phyloP scores from a whole-genome alignment of 1,140 invertebrate species.

The Drosophila pruinosa region DNA sequence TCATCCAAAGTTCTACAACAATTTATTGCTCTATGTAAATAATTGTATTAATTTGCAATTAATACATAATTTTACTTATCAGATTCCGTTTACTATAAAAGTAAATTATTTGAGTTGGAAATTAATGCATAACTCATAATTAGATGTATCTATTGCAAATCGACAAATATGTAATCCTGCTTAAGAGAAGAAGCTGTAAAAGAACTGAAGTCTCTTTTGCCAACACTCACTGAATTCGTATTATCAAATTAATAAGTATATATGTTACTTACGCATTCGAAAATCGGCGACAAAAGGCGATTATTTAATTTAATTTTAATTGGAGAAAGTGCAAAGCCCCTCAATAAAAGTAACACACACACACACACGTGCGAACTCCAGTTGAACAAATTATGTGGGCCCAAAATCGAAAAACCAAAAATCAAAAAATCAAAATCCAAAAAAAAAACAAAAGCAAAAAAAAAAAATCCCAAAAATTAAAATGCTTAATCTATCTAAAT shows the following conservation, averaged over 20 bases:
- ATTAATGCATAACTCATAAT: too few relatives aligned
- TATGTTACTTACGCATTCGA: conserved; percentile 18
- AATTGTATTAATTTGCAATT: too few relatives aligned
- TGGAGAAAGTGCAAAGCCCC: conserved; percentile 75
- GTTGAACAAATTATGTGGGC: conserved; percentile 14
- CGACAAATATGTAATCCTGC: too few relatives aligned
- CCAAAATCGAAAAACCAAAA: conserved; percentile 15
- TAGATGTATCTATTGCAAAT: too few relatives aligned
- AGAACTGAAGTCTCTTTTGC: too few relatives aligned
- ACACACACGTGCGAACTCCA: neutral
- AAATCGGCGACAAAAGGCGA: conserved; percentile 33
- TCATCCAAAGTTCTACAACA: too few relatives aligned
- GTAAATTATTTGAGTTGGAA: too few relatives aligned
- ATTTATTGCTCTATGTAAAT: too few relatives aligned
- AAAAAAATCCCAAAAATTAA: conserved; percentile 38
- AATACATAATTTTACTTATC: too few relatives aligned
- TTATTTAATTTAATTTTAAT: conserved; percentile 79
- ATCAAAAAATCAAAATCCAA: conserved; percentile 36
- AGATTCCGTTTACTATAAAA: too few relatives aligned
- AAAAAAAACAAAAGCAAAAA: conserved; percentile 34
- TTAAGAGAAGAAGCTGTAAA: too few relatives aligned
- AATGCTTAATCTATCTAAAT: conserved; percentile 69
- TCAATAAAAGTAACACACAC: conserved; percentile 33
- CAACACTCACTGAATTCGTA: too few relatives aligned
- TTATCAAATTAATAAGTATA: conserved; percentile 5